Base-by-base conservation (phyloP, 2,113 vertebrate genomes). In the Carassius carassius region DNA sequence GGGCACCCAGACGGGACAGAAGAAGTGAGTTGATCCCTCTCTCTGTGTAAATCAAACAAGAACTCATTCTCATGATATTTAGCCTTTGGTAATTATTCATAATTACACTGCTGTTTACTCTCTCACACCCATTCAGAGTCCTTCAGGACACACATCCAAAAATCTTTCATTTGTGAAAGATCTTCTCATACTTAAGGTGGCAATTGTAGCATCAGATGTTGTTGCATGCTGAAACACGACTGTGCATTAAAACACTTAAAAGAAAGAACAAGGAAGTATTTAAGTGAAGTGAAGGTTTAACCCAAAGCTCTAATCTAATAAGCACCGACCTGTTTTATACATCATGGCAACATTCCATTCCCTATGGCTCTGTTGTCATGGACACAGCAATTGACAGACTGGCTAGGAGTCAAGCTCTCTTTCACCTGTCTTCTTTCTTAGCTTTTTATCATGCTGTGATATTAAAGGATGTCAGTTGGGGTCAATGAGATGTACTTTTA, bases 1-100 rank as follows among this genome's bases (percentile, higher is more conserved):
- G 88, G 98, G 98, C 14, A 98, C 96, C 1, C 98, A 99, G 92
- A 97, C 95, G 0, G 97, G 98, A 80, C 97, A 97, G 72, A 99
- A 99, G 88, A 99, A 99, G 98, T 99, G 93, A 95, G 95, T 5
- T 5, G 37, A 37, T 58, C 1, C 14, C 21, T 47, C 17, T 35
- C 11, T 29, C 79, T n/a, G 4, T 54, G 25, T 16, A 37, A 82
- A 35, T 32, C 62, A 5, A 19, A 13, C 78, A 67, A 32, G 10
- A 79, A 25, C 37, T 25, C 35, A 69, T 16, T 9, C 7, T 35
- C 19, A 21, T 62, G 16, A 54, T 51, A 60, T 58, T 37, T 12
- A 1, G 10, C 11, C 19, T 54, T 76, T 54, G 23, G 54, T n/a
- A 78, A 79, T 79, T 49, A 14, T 65, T 67, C 10, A 49, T 51